Conservation (phyloP, 2,888 invertebrate species). For the Pristionchus maxplancki region DNA sequence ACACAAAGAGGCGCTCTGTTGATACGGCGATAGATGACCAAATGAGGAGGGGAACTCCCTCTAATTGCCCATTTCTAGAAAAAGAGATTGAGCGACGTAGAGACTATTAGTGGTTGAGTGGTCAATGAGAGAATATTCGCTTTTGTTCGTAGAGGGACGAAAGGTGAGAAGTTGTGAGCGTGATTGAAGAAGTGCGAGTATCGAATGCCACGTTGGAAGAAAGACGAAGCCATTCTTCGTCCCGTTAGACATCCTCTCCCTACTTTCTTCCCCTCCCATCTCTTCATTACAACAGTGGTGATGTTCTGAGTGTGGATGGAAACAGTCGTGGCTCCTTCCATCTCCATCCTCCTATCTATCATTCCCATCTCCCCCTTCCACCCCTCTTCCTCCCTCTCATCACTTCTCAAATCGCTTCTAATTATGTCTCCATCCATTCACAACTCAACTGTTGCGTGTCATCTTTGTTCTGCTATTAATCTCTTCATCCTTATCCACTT, state of each 20-base stretch:
- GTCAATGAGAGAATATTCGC: background rate
- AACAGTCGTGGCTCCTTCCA: background rate
- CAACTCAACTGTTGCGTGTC: slow-evolving; percentile 17
- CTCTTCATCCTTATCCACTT: background rate
- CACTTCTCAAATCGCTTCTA: slow-evolving; percentile 15
- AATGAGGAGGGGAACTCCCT: slow-evolving; percentile 6
- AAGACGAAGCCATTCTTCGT: slow-evolving; percentile 18
- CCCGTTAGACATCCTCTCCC: background rate
- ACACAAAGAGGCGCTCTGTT: background rate
- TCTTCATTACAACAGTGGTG: slow-evolving; percentile 19
- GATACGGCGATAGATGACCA: background rate
- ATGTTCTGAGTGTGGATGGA: slow-evolving; percentile 26
- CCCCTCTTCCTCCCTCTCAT: background rate
- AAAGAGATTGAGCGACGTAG: background rate
- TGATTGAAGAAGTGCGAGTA: background rate
- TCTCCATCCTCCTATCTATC: slow-evolving; percentile 21
- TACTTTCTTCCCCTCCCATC: background rate
- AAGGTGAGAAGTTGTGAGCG: slow-evolving; percentile 4
- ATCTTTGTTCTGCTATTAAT: background rate
- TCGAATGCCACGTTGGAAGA: background rate
- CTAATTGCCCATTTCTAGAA: background rate
- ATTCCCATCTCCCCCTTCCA: slow-evolving; percentile 15
- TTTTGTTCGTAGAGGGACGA: background rate
- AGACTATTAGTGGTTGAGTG: background rate
- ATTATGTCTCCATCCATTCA: slow-evolving; percentile 14